Percentiles rank a stretch among this genome's conserved stretches.
Conservation (phyloP, 1,140 invertebrate species). For the Drosophila paulistorum region DNA sequence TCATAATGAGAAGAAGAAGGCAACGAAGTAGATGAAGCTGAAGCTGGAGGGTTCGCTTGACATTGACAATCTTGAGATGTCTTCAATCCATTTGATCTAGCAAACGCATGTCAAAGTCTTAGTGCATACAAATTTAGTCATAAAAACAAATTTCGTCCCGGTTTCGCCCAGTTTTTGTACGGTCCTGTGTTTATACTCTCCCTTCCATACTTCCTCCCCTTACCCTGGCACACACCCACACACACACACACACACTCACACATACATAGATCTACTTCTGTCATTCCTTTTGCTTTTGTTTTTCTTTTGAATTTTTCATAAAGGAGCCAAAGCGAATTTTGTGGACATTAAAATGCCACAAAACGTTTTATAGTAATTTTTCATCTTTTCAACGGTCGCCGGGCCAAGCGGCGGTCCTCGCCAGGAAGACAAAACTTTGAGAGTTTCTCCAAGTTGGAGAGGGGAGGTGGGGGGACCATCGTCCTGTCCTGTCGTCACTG, state of each 20-base stretch:
- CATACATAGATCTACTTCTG: constrained; percentile 7
- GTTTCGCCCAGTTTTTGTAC: not conserved
- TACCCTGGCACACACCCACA: not conserved
- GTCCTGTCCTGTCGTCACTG: constrained; percentile 27
- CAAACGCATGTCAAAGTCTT: constrained; percentile 9
- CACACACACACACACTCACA: constrained; percentile 4
- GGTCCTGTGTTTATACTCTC: not conserved
- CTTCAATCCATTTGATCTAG: constrained; percentile 2
- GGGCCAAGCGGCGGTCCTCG: constrained; percentile 4
- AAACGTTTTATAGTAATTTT: constrained; percentile 83
- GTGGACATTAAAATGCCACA: constrained; percentile 82
- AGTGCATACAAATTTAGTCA: constrained; percentile 6
- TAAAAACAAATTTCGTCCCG: constrained; percentile 1
- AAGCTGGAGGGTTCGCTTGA: not conserved
- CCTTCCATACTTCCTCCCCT: not conserved
- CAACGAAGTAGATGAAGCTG: too few species aligned
- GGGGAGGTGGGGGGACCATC: constrained; percentile 8
- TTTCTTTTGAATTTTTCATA: constrained; percentile 75
- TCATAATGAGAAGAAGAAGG: not conserved
- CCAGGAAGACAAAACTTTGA: not conserved
- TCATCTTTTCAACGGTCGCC: constrained; percentile 68
- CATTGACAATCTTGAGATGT: constrained; percentile 1
- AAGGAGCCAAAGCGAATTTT: constrained; percentile 53
- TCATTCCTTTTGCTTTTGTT: constrained; percentile 50
- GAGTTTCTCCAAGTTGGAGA: constrained; percentile 13